phyloP scores from a whole-genome alignment of 2,113 vertebrate species.

The Colossoma macropomum region DNA sequence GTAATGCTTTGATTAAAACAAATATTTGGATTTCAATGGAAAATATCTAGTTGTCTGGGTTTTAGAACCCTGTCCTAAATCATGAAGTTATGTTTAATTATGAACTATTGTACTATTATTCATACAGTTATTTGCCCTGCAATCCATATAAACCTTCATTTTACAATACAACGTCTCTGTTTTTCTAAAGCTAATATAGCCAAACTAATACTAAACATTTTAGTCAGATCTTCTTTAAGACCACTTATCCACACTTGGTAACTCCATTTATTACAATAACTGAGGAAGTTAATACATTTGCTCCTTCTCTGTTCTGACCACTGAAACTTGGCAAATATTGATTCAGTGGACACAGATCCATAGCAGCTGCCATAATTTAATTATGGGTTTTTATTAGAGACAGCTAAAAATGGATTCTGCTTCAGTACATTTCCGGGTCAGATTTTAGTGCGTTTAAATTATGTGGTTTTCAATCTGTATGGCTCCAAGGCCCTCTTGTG shows the following conservation, averaged over 20 bases:
- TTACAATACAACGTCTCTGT: too few species aligned
- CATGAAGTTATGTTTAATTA: too few species aligned
- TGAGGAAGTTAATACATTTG: neutral
- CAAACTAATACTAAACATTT: neutral
- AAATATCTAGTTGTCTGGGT: neutral
- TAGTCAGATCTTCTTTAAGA: neutral
- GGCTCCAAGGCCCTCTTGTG: neutral
- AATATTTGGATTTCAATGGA: neutral
- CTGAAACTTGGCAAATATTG: neutral
- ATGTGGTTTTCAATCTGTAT: neutral
- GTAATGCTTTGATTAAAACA: neutral
- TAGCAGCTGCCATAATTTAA: neutral
- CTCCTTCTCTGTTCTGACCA: neutral
- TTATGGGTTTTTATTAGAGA: constrained; percentile 10
- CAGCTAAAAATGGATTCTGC: neutral
- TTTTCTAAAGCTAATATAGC: too few species aligned
- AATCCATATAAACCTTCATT: too few species aligned
- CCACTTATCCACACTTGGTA: neutral
- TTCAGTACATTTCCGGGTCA: constrained; percentile 4
- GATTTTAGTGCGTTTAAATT: neutral
- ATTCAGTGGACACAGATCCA: neutral
- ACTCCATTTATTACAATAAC: neutral
- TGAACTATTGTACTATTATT: too few species aligned
- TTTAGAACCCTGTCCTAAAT: neutral
- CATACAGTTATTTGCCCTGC: too few species aligned